These are phyloP conservation scores for Palythoa caribaeorum DNA, from an alignment of 92 coral and sea anemone genomes.

Conservation along the genomic window DNA sequence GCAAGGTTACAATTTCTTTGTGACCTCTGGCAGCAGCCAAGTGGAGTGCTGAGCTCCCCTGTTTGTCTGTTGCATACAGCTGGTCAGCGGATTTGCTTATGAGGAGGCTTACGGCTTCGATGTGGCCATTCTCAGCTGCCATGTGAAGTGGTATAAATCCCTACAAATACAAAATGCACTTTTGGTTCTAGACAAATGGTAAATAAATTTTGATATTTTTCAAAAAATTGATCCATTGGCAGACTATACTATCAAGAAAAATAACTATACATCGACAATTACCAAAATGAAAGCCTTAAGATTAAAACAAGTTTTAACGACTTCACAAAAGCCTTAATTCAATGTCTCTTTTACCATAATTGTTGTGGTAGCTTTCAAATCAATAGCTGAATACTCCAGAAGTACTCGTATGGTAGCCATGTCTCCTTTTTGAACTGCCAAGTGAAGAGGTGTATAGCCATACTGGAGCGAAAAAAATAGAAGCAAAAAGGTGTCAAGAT, in stretches of 20 bases:
- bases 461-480: constrained; percentile 50
- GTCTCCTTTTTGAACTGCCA: constrained; percentile 96
- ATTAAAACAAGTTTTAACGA: no score
- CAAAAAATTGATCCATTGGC: no score
- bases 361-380: constrained; percentile 78
- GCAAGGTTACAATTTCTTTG: constrained; percentile 86
- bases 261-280: no score
- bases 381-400: constrained; percentile 83
- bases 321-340: no score
- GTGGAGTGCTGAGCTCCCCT: constrained; percentile 87
- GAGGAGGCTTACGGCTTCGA: constrained; percentile 88
- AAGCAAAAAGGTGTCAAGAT: neutral
- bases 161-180: constrained; percentile 38
- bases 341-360: constrained; percentile 64
- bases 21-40: constrained; percentile 88
- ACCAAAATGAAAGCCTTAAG: no score
- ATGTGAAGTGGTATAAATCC: constrained; percentile 89
- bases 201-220: no score
- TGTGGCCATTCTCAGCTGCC: constrained; percentile 93
- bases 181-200: neutral
- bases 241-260: no score
- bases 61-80: constrained; percentile 75
- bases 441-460: constrained; percentile 96
- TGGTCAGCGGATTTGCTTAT: constrained; percentile 84
- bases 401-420: constrained; percentile 79